Conservation (phyloP, 1,140 invertebrate genomes). For the Pentalonia nigronervosa region DNA sequence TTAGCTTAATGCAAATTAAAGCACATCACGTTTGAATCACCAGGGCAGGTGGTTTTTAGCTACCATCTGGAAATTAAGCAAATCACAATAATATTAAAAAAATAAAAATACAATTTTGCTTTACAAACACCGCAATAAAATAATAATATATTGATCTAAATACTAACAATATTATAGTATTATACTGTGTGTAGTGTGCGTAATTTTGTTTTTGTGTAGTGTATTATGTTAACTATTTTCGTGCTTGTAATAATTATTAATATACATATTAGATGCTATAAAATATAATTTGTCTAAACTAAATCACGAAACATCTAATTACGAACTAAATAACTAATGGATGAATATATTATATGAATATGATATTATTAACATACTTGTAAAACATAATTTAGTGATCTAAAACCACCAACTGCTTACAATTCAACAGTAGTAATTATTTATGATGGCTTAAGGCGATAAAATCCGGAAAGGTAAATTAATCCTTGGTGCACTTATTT, state of each 20-base stretch:
- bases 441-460: constrained; percentile 7
- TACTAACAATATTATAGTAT: neutral
- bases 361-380: neutral
- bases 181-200: too few species aligned
- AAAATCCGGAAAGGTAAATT: constrained; percentile 4
- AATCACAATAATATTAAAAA: neutral
- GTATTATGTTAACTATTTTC: neutral
- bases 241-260: neutral
- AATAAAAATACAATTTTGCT: neutral
- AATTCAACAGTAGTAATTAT: neutral
- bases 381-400: neutral
- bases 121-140: neutral
- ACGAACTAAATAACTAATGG: neutral
- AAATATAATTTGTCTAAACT: neutral
- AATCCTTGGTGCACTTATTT: neutral
- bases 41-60: constrained; percentile 4
- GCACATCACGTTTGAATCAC: neutral
- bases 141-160: neutral
- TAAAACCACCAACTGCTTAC: neutral
- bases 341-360: neutral
- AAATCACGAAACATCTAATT: neutral
- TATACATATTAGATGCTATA: neutral
- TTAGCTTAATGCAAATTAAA: neutral
- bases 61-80: neutral
- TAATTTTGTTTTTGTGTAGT: neutral